A percentile compares a stretch with the other conserved stretches of the same genome.
Conservation (phyloP, 2,797 vertebrate genomes). For the Nothura maculosa region DNA sequence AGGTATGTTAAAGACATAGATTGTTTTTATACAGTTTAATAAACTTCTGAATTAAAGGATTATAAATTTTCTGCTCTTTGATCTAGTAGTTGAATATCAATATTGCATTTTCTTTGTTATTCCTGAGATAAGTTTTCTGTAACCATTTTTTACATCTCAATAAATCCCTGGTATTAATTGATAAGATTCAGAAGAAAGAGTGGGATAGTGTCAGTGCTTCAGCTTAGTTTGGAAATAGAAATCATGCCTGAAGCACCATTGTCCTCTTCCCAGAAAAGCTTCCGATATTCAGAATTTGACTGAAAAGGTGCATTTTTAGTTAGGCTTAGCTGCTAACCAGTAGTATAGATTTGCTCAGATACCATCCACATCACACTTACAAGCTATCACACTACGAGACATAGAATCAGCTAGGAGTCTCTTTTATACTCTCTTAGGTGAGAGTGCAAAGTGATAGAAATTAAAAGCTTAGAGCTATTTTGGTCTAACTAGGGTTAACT, state of each 20-base stretch:
- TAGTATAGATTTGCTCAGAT: not conserved
- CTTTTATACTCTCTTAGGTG: not conserved
- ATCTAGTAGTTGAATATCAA: not conserved
- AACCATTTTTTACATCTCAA: not conserved
- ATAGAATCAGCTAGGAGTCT: not conserved
- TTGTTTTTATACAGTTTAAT: not conserved
- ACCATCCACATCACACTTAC: not conserved
- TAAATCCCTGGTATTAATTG: not conserved
- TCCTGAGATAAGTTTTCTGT: not conserved
- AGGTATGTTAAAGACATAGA: conserved; percentile 82
- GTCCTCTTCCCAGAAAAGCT: not conserved
- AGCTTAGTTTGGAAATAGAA: not conserved
- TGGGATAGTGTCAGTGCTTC: not conserved
- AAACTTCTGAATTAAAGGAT: not conserved
- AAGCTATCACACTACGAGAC: not conserved
- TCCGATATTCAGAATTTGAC: not conserved
- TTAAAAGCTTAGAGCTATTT: not conserved
- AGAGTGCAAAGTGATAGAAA: not conserved
- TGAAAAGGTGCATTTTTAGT: not conserved
- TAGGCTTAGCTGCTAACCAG: not conserved
- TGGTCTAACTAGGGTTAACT: not conserved
- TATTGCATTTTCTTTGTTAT: not conserved
- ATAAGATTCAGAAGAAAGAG: not conserved
- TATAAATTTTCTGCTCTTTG: not conserved
- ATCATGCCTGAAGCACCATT: not conserved